Conservation (phyloP, 1,140 invertebrate genomes). For the Adelges cooleyi region DNA sequence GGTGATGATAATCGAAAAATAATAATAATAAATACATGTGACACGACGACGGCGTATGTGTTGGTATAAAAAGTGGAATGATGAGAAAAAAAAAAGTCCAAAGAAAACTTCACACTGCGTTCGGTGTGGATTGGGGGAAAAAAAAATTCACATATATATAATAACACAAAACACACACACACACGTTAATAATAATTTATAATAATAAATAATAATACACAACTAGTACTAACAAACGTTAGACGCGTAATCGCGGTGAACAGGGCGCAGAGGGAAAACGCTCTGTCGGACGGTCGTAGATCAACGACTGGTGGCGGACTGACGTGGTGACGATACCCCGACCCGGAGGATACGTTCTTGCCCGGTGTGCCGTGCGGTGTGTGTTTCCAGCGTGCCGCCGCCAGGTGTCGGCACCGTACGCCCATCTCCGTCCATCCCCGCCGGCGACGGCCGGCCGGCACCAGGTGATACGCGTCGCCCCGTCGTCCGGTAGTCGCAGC, state of each 20-base stretch:
- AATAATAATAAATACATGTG: too few relatives aligned
- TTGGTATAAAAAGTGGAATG: too few relatives aligned
- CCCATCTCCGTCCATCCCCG: neutral
- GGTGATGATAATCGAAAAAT: too few relatives aligned
- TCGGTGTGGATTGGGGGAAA: neutral
- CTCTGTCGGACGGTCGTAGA: neutral
- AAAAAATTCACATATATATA: neutral
- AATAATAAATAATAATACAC: neutral
- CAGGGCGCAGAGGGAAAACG: neutral
- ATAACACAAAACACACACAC: neutral
- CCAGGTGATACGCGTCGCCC: slow-evolving; percentile 14
- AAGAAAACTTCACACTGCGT: neutral
- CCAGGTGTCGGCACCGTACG: slow-evolving; percentile 25
- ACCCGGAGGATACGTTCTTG: slow-evolving; percentile 27
- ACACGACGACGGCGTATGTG: too few relatives aligned
- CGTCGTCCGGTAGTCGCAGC: neutral
- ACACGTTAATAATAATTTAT: slow-evolving; percentile 1
- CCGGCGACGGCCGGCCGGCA: too few relatives aligned
- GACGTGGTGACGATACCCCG: slow-evolving; percentile 25
- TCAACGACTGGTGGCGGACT: slow-evolving; percentile 23
- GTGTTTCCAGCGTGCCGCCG: slow-evolving; percentile 19
- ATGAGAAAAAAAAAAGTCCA: too few relatives aligned
- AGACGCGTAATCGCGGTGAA: neutral
- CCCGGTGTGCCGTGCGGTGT: neutral
- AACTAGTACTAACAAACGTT: neutral